phyloP scores from a whole-genome alignment of 2,113 vertebrate genomes.

The Lamprotornis superbus region DNA sequence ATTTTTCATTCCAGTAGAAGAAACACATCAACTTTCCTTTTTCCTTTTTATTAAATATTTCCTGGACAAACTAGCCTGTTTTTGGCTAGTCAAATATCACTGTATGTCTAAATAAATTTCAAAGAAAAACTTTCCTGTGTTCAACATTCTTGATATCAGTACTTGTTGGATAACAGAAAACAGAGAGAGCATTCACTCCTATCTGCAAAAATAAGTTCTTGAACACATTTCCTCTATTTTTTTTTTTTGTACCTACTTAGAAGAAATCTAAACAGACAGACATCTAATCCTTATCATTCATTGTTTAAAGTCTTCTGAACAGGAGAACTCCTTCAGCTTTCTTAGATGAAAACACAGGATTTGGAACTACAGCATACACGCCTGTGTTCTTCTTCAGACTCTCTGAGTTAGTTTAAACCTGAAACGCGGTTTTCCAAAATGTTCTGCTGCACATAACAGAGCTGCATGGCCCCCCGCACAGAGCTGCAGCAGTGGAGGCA shows the following conservation, averaged over 20 bases:
- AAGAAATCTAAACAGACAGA: constrained; percentile 18
- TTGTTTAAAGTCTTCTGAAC: constrained; percentile 18
- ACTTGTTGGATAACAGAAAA: not conserved
- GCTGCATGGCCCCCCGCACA: not conserved
- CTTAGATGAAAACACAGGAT: not conserved
- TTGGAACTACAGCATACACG: not conserved
- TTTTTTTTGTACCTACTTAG: not conserved
- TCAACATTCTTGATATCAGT: not conserved
- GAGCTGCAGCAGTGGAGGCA: not conserved
- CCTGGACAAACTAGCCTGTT: not conserved
- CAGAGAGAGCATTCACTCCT: not conserved
- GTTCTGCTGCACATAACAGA: not conserved
- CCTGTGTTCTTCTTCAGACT: not conserved
- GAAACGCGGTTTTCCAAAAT: not conserved
- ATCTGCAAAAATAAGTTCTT: not conserved
- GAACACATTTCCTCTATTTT: not conserved
- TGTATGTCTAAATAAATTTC: not conserved
- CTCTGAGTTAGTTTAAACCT: not conserved
- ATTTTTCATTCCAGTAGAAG: constrained; percentile 18
- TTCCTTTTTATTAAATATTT: constrained; percentile 3
- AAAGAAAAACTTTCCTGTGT: not conserved
- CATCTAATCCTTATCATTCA: not conserved
- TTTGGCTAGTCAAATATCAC: not conserved
- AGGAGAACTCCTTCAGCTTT: constrained; percentile 14
- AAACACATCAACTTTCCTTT: not conserved